phyloP scores from a whole-genome alignment of 2,113 vertebrate species.

The Baryphthengus martii region DNA sequence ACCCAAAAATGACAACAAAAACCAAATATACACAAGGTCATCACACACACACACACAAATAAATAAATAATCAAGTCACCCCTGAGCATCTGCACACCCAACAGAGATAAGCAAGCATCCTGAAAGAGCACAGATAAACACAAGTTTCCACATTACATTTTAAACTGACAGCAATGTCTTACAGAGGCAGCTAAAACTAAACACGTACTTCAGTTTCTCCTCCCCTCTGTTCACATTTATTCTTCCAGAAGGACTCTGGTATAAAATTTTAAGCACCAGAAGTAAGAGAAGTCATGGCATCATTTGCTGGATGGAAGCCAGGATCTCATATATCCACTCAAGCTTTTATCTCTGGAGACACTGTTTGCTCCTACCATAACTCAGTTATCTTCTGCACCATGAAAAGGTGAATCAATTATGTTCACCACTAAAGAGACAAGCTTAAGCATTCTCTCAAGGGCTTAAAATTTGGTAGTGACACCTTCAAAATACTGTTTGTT shows the following conservation, averaged over 20 bases:
- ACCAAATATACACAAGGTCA: not conserved
- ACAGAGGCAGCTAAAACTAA: not conserved
- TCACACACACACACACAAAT: not conserved
- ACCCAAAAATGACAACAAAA: not conserved
- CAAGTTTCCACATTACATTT: not conserved
- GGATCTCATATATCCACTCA: conserved; percentile 34
- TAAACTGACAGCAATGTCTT: not conserved
- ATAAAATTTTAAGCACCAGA: conserved; percentile 26
- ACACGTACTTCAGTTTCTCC: not conserved
- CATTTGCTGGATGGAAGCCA: conserved; percentile 47
- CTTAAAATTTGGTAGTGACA: not conserved
- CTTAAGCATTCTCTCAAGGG: conserved; percentile 36
- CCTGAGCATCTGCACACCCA: not conserved
- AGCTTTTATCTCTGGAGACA: conserved; percentile 54
- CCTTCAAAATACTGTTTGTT: not conserved
- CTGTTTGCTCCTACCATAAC: conserved; percentile 61
- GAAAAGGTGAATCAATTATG: conserved; percentile 73
- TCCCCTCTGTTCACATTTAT: not conserved
- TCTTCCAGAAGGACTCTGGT: not conserved
- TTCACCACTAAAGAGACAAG: conserved; percentile 56
- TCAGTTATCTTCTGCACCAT: conserved; percentile 58
- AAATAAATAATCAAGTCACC: not conserved
- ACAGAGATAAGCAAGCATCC: not conserved
- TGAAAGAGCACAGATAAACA: not conserved
- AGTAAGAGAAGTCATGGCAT: conserved; percentile 44